These are phyloP conservation scores for Drosophila affinis DNA, from an alignment of 2,888 invertebrate genomes.

Conservation along the genomic window DNA sequence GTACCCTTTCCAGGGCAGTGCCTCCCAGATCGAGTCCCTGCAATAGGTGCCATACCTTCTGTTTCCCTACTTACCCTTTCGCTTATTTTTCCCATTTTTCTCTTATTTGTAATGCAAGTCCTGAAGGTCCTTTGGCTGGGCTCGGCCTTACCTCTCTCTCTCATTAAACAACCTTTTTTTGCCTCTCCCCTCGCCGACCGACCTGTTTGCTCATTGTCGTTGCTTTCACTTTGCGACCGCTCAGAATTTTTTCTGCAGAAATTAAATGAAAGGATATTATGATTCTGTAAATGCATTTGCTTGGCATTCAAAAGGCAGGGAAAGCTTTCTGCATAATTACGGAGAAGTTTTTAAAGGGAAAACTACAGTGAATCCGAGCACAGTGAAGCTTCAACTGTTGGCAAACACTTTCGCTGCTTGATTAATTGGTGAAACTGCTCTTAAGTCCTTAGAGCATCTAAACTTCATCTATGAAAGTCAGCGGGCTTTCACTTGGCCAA, in stretches of 20 bases:
- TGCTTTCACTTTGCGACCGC: conserved; percentile 46
- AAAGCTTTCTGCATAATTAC: conserved; percentile 34
- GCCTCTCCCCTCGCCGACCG: not conserved
- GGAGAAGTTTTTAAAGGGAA: conserved; percentile 18
- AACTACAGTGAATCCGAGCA: too few species aligned
- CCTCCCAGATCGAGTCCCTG: too few species aligned
- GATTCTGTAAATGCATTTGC: conserved; percentile 43
- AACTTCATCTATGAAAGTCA: not conserved
- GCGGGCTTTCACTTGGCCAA: too few species aligned
- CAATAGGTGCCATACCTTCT: not conserved
- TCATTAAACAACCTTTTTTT: conserved; percentile 7
- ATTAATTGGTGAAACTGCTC: not conserved
- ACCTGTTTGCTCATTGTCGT: conserved; percentile 49
- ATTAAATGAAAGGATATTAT: conserved; percentile 44
- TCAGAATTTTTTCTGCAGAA: conserved; percentile 13
- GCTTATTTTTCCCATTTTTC: not conserved
- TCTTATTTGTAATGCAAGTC: conserved; percentile 23
- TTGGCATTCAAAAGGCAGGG: conserved; percentile 15
- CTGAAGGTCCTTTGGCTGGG: conserved; percentile 30
- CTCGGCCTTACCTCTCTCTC: not conserved
- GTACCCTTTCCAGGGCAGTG: not conserved
- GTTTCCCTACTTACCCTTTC: not conserved
- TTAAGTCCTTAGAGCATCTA: not conserved
- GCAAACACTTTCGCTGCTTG: not conserved
- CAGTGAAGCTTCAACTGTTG: not conserved